Percentiles rank a stretch among this genome's conserved stretches.
Conservation (phyloP, 37 sponge, comb jelly and placozoan genomes). For the Oscarella lobularis region DNA sequence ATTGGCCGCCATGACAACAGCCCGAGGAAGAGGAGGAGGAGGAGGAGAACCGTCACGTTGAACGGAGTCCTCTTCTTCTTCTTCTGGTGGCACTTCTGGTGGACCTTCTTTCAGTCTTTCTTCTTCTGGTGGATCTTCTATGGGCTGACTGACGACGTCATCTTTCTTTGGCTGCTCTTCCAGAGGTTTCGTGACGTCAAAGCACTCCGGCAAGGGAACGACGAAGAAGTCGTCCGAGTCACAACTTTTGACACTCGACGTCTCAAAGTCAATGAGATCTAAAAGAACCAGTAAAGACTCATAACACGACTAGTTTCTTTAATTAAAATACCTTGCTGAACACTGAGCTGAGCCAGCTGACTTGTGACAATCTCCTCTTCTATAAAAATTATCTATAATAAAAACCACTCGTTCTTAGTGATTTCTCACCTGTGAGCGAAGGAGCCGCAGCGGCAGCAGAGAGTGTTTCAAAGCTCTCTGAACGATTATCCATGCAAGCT, state of each 20-base stretch:
- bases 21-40: neutral
- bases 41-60: neutral
- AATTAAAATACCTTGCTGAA: neutral
- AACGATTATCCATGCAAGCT: neutral
- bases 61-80: neutral
- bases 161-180: neutral
- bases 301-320: neutral
- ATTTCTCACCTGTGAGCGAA: neutral
- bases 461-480: neutral
- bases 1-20: neutral
- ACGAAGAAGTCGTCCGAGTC: neutral
- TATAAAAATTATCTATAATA: no score
- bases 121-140: no score
- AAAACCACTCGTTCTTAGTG: no score
- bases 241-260: neutral
- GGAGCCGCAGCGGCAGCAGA: neutral
- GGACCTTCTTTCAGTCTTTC: no score
- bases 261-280: neutral
- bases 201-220: neutral
- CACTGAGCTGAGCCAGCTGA: constrained; percentile 5
- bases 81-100: no score
- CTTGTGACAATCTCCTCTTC: no score
- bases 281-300: neutral
- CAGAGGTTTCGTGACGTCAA: neutral
- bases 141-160: neutral